Evolutionary conservation across 2,113 vertebrate species (phyloP).

Genomic region (Mustelus asterias): DNA sequence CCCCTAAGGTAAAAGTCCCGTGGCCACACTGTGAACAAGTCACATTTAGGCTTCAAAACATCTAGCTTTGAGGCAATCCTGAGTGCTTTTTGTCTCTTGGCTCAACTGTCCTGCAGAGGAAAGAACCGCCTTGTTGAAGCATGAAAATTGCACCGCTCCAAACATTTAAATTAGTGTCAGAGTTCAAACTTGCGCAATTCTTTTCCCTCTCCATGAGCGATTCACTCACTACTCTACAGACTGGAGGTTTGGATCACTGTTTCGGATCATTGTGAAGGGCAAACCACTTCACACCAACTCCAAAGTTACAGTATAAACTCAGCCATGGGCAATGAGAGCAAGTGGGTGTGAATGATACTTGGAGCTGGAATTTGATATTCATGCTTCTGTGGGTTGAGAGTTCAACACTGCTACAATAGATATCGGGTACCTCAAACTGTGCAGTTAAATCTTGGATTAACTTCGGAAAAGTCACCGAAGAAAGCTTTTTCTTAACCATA

Average conservation of each 20-base stretch:
- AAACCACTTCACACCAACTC: constrained; percentile 13
- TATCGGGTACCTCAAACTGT: neutral
- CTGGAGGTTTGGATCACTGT: neutral
- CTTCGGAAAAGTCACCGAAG: neutral
- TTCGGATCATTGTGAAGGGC: neutral
- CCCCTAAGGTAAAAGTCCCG: neutral
- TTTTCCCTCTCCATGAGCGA: neutral
- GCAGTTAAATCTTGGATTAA: neutral
- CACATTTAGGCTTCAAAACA: neutral
- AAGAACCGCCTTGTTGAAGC: neutral
- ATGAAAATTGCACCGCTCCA: neutral
- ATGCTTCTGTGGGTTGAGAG: constrained; percentile 33
- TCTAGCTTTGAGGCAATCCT: neutral
- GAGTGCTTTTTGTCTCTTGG: neutral
- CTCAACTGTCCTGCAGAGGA: neutral
- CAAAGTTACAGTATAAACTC: neutral
- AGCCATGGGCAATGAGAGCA: neutral
- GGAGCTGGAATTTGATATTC: constrained; percentile 30
- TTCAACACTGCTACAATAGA: constrained; percentile 1
- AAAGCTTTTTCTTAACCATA: neutral
- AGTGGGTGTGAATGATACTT: neutral
- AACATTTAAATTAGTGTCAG: constrained; percentile 20
- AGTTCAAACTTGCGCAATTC: neutral
- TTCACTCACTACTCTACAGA: neutral
- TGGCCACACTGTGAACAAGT: neutral